Conservation (phyloP, 1,140 invertebrate genomes). For the Neelides sp. region DNA sequence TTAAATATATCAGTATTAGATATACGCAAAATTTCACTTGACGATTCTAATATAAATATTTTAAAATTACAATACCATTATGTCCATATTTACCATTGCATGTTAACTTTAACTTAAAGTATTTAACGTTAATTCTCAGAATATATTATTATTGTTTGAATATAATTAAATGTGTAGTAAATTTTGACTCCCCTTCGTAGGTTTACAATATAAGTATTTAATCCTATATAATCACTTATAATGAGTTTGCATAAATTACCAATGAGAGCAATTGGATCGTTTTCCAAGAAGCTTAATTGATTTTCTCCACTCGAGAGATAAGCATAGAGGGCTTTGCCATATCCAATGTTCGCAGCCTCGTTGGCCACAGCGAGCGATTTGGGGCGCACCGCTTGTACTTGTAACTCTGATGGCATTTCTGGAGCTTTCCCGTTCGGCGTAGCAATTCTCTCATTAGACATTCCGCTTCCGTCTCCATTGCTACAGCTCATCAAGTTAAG, state of each 20-base stretch:
- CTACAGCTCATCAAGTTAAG: conserved; percentile 50
- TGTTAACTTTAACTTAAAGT: too few species aligned
- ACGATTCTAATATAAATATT: too few species aligned
- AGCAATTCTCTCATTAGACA: conserved; percentile 1
- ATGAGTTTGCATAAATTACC: conserved; percentile 40
- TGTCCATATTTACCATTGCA: too few species aligned
- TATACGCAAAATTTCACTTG: too few species aligned
- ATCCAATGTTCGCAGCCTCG: conserved; percentile 31
- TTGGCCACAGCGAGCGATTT: conserved; percentile 57
- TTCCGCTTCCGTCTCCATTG: background rate
- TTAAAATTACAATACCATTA: too few species aligned
- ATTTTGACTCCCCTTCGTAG: too few species aligned
- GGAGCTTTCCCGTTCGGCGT: background rate
- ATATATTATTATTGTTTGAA: too few species aligned
- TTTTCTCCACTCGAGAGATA: conserved; percentile 82
- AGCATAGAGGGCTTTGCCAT: conserved; percentile 66
- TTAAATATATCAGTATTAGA: too few species aligned
- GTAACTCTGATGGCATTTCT: background rate
- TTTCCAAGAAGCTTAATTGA: conserved; percentile 80
- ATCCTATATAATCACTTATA: background rate
- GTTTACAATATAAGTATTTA: background rate
- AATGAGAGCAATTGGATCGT: conserved; percentile 72
- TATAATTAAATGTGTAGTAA: too few species aligned
- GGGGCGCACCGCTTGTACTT: conserved; percentile 43
- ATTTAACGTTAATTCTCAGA: too few species aligned